Percentiles rank a stretch among this genome's conserved stretches.
These are phyloP conservation scores for Salvelinus alpinus DNA, from an alignment of 2,113 vertebrate species.

Conservation along the genomic window DNA sequence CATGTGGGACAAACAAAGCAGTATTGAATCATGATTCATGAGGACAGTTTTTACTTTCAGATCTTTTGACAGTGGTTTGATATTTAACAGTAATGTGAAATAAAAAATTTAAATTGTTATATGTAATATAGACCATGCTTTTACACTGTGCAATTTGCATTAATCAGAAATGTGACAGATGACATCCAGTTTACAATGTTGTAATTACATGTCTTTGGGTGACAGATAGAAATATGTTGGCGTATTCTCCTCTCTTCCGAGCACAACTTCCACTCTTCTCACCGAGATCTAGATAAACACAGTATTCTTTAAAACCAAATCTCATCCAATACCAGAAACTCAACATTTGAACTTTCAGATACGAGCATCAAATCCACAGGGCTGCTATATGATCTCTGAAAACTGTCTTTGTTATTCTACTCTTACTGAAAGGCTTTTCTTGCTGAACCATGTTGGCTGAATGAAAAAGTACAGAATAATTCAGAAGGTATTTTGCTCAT, in stretches of 20 bases:
- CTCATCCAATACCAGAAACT: constrained; percentile 58
- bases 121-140: background rate
- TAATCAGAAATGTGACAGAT: constrained; percentile 19
- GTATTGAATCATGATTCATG: background rate
- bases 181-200: constrained; percentile 43
- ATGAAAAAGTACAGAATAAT: constrained; percentile 51
- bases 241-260: constrained; percentile 36
- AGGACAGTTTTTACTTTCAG: background rate
- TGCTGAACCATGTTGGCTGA: constrained; percentile 48
- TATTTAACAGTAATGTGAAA: background rate
- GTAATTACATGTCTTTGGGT: constrained; percentile 70
- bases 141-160: too few species aligned
- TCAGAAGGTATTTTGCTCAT: constrained; percentile 51
- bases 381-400: constrained; percentile 43
- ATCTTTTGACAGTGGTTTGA: background rate
- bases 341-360: constrained; percentile 15
- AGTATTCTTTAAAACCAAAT: constrained; percentile 50
- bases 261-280: constrained; percentile 44
- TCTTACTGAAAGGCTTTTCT: constrained; percentile 31
- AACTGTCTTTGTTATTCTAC: constrained; percentile 48
- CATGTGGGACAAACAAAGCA: background rate
- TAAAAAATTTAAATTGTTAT: background rate
- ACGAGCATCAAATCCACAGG: constrained; percentile 56
- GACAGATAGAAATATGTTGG: constrained; percentile 54
- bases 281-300: constrained; percentile 58